A percentile compares a stretch with the other conserved stretches of the same genome.
Conservation (phyloP, 2,888 invertebrate genomes). For the Drosophila nr. fundita region DNA sequence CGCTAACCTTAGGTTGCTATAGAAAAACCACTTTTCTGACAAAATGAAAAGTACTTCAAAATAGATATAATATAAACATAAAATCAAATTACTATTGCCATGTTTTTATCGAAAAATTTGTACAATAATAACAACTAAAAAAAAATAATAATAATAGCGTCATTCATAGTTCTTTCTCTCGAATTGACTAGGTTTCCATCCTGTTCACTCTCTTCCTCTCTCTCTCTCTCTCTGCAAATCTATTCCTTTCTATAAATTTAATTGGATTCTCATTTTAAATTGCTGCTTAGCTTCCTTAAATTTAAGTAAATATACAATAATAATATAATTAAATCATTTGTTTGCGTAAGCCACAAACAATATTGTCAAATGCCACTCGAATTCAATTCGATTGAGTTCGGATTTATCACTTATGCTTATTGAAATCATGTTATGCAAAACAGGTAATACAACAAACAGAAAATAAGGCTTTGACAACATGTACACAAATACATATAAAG, state of each 20-base stretch:
- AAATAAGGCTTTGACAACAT: background rate
- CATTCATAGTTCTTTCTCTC: background rate
- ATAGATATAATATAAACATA: background rate
- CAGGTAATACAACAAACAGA: background rate
- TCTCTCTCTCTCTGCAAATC: background rate
- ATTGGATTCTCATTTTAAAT: background rate
- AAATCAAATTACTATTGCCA: background rate
- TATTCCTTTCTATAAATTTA: background rate
- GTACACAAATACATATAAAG: background rate
- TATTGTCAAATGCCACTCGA: background rate
- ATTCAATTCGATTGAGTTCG: background rate
- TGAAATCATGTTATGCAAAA: slow-evolving; percentile 1
- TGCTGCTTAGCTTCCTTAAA: background rate
- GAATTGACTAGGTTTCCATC: background rate
- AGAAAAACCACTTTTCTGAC: background rate
- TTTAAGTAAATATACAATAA: background rate
- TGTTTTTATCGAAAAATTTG: background rate
- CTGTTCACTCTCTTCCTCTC: background rate
- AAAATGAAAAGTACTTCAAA: background rate
- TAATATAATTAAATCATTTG: background rate
- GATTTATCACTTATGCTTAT: background rate
- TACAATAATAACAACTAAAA: background rate
- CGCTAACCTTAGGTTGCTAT: background rate
- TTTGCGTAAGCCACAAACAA: background rate
- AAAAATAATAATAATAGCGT: background rate